Evolutionary conservation across 1,140 invertebrate genomes (phyloP).

Genomic region (Phymastichus coffea): DNA sequence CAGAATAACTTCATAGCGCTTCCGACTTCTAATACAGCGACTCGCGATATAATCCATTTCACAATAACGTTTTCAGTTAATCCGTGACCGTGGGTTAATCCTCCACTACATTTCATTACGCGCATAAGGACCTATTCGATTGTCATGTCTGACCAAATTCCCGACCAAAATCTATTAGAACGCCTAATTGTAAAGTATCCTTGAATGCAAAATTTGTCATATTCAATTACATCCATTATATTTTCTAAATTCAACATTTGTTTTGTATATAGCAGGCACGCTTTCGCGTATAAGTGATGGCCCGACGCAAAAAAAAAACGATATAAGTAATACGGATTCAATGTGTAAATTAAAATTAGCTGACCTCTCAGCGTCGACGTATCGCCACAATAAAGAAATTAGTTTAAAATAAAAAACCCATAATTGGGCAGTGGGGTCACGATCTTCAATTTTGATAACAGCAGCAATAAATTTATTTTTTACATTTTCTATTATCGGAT

Average conservation of each 20-base stretch:
- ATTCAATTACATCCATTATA: too few species aligned
- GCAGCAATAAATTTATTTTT: slow-evolving; percentile 31
- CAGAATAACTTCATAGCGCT: slow-evolving; percentile 30
- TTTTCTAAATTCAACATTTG: too few species aligned
- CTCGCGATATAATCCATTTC: slow-evolving; percentile 27
- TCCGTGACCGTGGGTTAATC: slow-evolving; percentile 38
- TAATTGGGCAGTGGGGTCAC: slow-evolving; percentile 40
- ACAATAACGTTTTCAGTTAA: slow-evolving; percentile 29
- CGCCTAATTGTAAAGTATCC: too few species aligned
- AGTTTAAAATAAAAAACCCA: slow-evolving; percentile 28
- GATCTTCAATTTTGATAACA: too few species aligned
- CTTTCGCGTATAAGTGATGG: slow-evolving; percentile 20
- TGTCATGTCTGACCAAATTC: too few species aligned
- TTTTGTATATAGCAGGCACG: too few species aligned
- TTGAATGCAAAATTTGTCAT: too few species aligned
- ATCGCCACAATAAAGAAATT: slow-evolving; percentile 21
- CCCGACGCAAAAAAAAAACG: slow-evolving; percentile 35
- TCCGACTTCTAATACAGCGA: neutral
- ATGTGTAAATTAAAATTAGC: slow-evolving; percentile 28
- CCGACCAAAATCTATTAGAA: too few species aligned
- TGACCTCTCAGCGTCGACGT: slow-evolving; percentile 28
- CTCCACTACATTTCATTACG: slow-evolving; percentile 37
- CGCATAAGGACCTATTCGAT: too few species aligned
- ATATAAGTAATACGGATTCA: slow-evolving; percentile 32
- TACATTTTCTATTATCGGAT: neutral